Conservation (phyloP, 2,113 vertebrate genomes). For the Ceyx margarethae region DNA sequence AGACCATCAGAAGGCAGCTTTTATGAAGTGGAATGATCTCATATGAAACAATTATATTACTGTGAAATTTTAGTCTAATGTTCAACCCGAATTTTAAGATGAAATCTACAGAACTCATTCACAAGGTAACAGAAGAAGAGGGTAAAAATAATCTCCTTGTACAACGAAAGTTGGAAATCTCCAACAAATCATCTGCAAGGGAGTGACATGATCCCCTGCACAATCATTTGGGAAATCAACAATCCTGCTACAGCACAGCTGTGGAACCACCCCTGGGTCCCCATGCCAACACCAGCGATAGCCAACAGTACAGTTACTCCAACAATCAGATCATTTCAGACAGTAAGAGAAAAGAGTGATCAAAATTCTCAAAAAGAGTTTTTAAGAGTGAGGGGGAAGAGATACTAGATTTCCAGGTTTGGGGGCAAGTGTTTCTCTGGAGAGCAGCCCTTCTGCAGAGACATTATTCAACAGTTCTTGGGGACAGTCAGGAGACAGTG, state of each 20-base stretch:
- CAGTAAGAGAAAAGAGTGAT: neutral
- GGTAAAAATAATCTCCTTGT: neutral
- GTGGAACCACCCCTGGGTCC: neutral
- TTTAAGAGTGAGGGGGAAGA: neutral
- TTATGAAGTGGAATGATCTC: slow-evolving; percentile 34
- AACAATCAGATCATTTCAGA: neutral
- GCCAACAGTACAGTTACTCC: neutral
- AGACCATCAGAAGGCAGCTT: slow-evolving; percentile 30
- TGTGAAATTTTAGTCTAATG: neutral
- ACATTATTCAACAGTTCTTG: neutral
- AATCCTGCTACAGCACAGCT: neutral
- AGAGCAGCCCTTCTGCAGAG: neutral
- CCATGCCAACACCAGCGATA: fast-evolving
- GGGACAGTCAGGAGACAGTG: neutral
- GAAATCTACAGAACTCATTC: neutral
- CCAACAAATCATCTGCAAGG: neutral
- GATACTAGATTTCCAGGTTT: neutral
- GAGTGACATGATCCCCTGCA: neutral
- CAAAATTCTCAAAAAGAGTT: neutral
- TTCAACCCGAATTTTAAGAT: slow-evolving; percentile 17
- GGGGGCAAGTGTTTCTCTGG: neutral
- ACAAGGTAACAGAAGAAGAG: neutral
- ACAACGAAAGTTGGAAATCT: neutral
- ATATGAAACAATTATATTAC: slow-evolving; percentile 14
- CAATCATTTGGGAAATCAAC: neutral